Conservation (phyloP, 2,888 invertebrate species). For the Leistus spinibarbis region DNA sequence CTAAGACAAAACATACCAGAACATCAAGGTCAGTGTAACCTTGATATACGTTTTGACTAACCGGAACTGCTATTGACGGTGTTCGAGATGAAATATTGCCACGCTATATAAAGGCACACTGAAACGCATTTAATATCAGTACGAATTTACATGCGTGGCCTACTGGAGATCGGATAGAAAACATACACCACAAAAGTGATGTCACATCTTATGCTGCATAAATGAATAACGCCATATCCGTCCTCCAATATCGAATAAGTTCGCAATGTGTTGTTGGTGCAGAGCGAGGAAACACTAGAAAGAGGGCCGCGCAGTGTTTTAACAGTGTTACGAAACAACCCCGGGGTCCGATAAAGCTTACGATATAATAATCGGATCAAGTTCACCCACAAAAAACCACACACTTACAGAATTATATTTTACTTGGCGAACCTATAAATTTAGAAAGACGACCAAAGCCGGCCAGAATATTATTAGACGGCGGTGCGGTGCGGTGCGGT, state of each 20-base stretch:
- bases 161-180: neutral
- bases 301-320: constrained; percentile 2
- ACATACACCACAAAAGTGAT: constrained; percentile 19
- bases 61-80: too few species aligned
- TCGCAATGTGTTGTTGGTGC: neutral
- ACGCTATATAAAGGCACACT: too few species aligned
- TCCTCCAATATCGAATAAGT: constrained; percentile 13
- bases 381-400: neutral
- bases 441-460: neutral
- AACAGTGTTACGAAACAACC: constrained; percentile 13
- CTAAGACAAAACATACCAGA: too few species aligned
- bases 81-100: too few species aligned
- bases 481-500: neutral
- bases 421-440: constrained; percentile 12
- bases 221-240: constrained; percentile 27
- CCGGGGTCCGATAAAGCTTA: constrained; percentile 11
- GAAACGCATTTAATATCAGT: neutral
- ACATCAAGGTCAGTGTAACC: too few species aligned
- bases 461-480: neutral
- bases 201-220: constrained; percentile 35
- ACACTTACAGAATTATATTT: constrained; percentile 24
- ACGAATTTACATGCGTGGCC: neutral
- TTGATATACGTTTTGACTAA: too few species aligned
- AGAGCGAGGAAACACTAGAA: neutral
- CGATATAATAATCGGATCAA: constrained; percentile 21